A percentile compares a stretch with the other conserved stretches of the same genome.
Conservation (phyloP, 2,797 vertebrate genomes). For the Taenioides sp. region DNA sequence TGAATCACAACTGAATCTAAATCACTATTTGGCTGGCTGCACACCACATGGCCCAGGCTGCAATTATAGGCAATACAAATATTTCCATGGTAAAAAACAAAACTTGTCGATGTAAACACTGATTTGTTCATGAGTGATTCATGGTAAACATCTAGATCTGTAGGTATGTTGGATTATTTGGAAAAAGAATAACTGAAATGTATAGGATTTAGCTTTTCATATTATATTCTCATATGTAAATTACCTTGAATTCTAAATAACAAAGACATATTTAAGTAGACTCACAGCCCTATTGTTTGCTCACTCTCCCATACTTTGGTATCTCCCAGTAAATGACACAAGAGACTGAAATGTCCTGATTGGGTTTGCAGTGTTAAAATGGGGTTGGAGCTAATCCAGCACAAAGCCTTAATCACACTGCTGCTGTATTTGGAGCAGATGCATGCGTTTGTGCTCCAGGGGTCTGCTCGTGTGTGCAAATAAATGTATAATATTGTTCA, state of each 20-base stretch:
- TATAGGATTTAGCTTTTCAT: neutral
- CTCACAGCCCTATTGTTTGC: neutral
- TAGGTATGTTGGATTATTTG: no score
- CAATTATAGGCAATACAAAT: no score
- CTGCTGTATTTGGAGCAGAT: conserved; percentile 45
- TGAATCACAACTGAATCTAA: no score
- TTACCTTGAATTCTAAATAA: no score
- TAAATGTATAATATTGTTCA: neutral
- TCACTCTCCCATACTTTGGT: neutral
- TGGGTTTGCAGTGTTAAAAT: conserved; percentile 39
- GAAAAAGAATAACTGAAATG: no score
- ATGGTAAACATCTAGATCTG: no score
- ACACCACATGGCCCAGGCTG: no score
- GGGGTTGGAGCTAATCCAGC: conserved; percentile 57
- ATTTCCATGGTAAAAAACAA: no score
- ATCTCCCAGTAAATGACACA: conserved; percentile 18
- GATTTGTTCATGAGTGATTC: no score
- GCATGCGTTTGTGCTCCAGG: conserved; percentile 30
- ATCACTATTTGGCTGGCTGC: no score
- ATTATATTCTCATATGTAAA: neutral
- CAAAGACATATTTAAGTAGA: no score
- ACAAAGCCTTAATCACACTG: conserved; percentile 42
- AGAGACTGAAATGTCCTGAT: conserved; percentile 8
- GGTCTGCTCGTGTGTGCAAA: conserved; percentile 21
- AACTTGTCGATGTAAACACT: no score